Base-by-base conservation (phyloP, 2,113 vertebrate species). In the Thamnaconus septentrionalis region DNA sequence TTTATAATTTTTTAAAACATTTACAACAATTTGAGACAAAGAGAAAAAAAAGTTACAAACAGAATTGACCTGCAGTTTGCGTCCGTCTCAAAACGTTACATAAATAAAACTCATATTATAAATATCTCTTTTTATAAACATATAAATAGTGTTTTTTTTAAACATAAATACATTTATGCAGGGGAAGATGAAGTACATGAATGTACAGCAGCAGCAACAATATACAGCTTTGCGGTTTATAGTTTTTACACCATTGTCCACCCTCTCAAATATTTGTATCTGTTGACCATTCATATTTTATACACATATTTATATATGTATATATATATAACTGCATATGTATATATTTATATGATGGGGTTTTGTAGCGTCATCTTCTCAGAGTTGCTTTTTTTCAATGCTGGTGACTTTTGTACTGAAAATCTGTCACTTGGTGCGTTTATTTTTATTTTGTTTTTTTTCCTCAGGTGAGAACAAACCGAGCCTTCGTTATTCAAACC, bases 51-150 rank as follows among this genome's bases (percentile, higher is more conserved):
- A 77, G 84, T 88, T 89, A 91, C 88, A 92, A 93, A 93, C 89
- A 85, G 83, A 92, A 89, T 91, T 88, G 90, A 90, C 90, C 91
- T 93, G 90, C 91, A 92, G 87, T 91, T 91, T 91, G 85, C 85
- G 89, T 90, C 76, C 82, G 87, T 91, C 91, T 89, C 80, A 82
- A 87, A 92, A 89, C 90, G 89, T 90, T 92, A 93, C 92, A 93
- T 93, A 93, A 93, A 93, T 93, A 92, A 89, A 92, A 93, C 84
- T 86, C 88, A 91, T 89, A 91, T 91, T 92, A 93, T 92, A 93
- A 92, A 93, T 93, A 92, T 90, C 90, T 93, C 91, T 92, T 92
- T 91, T 93, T 93, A 93, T 93, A 93, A 92, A 92, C 91, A 93
- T 92, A 93, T 93, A 93, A 92, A 93, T 93, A 93, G 85, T 91